Conservation (phyloP, 2,797 vertebrate species). For the Helicolenus hilgendorfi region DNA sequence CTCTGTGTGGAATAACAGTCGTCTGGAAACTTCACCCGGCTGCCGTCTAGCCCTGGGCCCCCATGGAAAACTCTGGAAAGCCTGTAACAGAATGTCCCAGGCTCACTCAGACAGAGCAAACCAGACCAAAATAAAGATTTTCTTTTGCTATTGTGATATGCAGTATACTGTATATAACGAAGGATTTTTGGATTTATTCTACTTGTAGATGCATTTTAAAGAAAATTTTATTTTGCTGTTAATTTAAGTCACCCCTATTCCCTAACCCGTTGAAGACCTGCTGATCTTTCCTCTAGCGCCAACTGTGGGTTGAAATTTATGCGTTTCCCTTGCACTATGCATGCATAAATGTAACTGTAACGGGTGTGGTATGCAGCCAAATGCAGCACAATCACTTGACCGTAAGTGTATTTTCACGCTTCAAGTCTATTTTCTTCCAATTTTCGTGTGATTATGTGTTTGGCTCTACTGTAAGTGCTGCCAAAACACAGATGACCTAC, state of each 20-base stretch:
- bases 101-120: slow-evolving; percentile 61
- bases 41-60: slow-evolving; percentile 82
- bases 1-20: slow-evolving; percentile 79
- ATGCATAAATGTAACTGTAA: neutral
- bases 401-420: too few species aligned
- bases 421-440: too few species aligned
- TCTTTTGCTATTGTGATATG: slow-evolving; percentile 6
- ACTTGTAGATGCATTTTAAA: neutral
- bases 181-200: neutral
- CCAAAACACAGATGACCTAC: neutral
- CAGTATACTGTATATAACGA: neutral
- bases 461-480: neutral
- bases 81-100: slow-evolving; percentile 69
- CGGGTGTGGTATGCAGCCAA: too few species aligned
- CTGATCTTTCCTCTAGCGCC: neutral
- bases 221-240: neutral
- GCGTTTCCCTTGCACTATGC: neutral
- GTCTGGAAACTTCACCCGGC: slow-evolving; percentile 85
- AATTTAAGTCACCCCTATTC: neutral
- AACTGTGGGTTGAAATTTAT: neutral
- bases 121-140: slow-evolving; percentile 19
- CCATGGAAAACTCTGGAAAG: slow-evolving; percentile 84
- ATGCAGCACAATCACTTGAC: too few species aligned
- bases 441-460: neutral
- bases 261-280: too few species aligned